Conservation (phyloP, 2,888 invertebrate species). For the Loripinus fragilis region DNA sequence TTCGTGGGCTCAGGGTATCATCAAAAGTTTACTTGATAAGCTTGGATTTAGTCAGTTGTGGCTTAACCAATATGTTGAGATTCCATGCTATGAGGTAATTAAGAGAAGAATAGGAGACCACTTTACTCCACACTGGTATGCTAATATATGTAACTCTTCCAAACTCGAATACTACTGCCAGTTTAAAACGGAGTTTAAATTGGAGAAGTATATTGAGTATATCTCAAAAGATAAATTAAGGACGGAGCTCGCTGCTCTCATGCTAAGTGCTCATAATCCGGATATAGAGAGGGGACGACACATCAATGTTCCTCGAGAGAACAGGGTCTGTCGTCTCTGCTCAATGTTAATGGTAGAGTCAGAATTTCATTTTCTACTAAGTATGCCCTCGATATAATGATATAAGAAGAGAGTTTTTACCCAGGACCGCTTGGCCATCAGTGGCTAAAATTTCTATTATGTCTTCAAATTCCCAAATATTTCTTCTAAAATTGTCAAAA, state of each 20-base stretch:
- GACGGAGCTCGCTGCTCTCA: neutral
- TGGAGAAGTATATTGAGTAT: neutral
- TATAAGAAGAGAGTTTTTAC: neutral
- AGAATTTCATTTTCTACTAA: neutral
- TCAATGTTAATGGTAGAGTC: neutral
- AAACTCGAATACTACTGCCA: neutral
- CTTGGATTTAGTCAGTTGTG: neutral
- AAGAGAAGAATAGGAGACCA: neutral
- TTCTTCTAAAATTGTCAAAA: too few species aligned
- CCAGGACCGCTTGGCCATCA: neutral
- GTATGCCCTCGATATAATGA: neutral
- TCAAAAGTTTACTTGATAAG: neutral
- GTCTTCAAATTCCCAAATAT: constrained; percentile 3
- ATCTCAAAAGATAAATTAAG: neutral
- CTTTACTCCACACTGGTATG: neutral
- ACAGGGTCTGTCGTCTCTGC: constrained; percentile 1
- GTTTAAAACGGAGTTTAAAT: constrained; percentile 3
- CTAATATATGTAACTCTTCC: neutral
- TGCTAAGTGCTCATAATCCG: neutral
- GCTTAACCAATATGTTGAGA: neutral
- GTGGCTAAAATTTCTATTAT: neutral
- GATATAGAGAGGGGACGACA: neutral
- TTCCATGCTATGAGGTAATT: neutral
- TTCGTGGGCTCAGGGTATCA: neutral
- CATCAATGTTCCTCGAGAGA: neutral